These are phyloP conservation scores for Apostichopus leukothele DNA, from an alignment of 53 echinoderm and acorn worm species.

Conservation along the genomic window DNA sequence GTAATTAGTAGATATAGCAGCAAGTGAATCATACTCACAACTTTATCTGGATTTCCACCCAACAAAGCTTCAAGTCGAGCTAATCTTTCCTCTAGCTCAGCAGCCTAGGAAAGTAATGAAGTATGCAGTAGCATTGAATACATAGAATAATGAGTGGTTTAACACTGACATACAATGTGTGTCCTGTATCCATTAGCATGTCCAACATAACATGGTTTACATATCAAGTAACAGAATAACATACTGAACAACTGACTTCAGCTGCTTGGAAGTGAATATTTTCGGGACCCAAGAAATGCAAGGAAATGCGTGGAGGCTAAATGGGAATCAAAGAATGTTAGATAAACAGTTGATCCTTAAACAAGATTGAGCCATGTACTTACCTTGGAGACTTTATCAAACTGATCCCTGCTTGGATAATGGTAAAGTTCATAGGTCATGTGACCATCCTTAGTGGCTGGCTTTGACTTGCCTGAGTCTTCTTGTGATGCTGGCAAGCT, in stretches of 20 bases:
- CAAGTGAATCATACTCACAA: conserved; percentile 61
- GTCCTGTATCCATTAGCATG: no score
- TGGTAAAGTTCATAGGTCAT: conserved; percentile 94
- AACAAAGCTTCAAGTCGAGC: conserved; percentile 75
- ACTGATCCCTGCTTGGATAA: conserved; percentile 86
- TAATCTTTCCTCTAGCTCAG: conserved; percentile 87
- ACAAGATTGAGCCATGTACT: not conserved
- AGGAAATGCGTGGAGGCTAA: no score
- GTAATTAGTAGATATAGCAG: no score
- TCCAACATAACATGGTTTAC: no score
- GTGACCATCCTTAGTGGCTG: conserved; percentile 67
- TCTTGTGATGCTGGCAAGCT: conserved; percentile 48
- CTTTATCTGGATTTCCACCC: conserved; percentile 84
- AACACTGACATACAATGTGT: not conserved
- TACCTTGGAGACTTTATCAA: conserved; percentile 93
- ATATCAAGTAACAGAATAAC: no score
- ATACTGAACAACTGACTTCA: no score
- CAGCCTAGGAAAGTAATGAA: conserved; percentile 57
- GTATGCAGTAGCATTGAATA: conserved; percentile 1
- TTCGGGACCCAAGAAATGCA: no score
- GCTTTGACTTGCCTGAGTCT: conserved; percentile 51
- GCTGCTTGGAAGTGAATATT: no score
- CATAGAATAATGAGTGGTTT: not conserved
- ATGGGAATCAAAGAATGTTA: no score
- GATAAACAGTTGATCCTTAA: no score